Evolutionary conservation across 2,888 invertebrate genomes (phyloP).

Genomic region (Argyra leucocephala): DNA sequence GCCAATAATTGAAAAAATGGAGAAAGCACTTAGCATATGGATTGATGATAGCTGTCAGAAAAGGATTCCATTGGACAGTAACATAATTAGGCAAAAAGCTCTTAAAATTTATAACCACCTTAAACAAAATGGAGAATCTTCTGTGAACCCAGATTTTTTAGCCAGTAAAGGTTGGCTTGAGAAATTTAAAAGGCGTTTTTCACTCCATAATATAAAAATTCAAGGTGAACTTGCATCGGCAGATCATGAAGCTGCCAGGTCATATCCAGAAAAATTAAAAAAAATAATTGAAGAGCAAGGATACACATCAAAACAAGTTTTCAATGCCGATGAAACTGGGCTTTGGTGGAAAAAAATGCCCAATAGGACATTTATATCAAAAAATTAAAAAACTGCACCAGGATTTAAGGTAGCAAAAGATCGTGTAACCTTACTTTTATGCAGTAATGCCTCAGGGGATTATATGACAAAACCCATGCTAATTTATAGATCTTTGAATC

Average conservation of each 20-base stretch:
- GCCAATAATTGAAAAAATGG: too few species aligned
- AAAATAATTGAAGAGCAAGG: constrained; percentile 20
- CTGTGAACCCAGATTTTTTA: too few species aligned
- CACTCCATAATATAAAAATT: constrained; percentile 22
- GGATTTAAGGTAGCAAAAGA: constrained; percentile 27
- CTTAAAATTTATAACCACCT: too few species aligned
- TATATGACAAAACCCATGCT: constrained; percentile 32
- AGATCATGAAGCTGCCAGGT: constrained; percentile 22
- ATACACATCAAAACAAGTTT: constrained; percentile 24
- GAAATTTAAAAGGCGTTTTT: constrained; percentile 18
- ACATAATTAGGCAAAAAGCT: too few species aligned
- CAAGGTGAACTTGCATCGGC: constrained; percentile 21
- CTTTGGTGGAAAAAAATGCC: constrained; percentile 30
- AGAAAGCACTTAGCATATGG: too few species aligned
- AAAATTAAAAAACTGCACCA: constrained; percentile 19
- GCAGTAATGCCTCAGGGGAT: constrained; percentile 32
- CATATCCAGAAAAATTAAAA: constrained; percentile 12
- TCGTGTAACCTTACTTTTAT: constrained; percentile 28
- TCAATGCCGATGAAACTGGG: constrained; percentile 26
- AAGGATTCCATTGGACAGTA: too few species aligned
- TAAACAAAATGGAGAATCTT: too few species aligned
- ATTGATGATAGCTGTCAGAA: too few species aligned
- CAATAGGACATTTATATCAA: constrained; percentile 21
- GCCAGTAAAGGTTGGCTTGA: constrained; percentile 22
- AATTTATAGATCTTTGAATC: constrained; percentile 30